Conservation (phyloP, 2,113 vertebrate species). For the Leptodactylus fuscus region DNA sequence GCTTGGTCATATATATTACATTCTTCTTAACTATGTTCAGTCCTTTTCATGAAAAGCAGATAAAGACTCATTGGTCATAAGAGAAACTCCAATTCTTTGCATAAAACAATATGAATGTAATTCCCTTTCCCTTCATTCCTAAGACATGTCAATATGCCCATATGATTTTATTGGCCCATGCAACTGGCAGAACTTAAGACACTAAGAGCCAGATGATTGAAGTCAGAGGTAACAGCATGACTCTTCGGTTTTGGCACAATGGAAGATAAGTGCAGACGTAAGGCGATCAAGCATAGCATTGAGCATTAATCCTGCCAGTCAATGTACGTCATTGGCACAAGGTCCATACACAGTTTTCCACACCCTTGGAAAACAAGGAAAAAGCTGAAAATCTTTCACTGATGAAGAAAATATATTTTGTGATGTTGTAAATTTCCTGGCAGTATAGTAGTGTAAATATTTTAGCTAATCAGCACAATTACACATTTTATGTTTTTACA, state of each 20-base stretch:
- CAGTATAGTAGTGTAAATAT: constrained; percentile 13
- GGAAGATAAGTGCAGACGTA: constrained; percentile 62
- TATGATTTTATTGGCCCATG: constrained; percentile 78
- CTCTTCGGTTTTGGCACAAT: constrained; percentile 67
- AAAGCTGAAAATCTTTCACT: constrained; percentile 11
- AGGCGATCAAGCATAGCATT: constrained; percentile 65
- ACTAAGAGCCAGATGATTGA: constrained; percentile 77
- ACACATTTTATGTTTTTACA: not conserved
- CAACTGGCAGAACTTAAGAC: constrained; percentile 72
- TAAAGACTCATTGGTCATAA: constrained; percentile 61
- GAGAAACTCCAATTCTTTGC: constrained; percentile 71
- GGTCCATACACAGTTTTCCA: constrained; percentile 59
- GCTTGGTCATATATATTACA: no score
- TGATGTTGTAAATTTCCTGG: constrained; percentile 17
- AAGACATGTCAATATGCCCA: constrained; percentile 82
- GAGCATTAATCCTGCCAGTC: constrained; percentile 60
- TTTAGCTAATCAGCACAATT: constrained; percentile 26
- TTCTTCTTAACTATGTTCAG: no score
- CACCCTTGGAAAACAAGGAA: constrained; percentile 57
- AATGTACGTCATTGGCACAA: constrained; percentile 53
- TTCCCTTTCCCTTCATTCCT: constrained; percentile 76
- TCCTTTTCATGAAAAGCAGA: not conserved
- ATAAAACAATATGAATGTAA: constrained; percentile 73
- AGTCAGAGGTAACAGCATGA: constrained; percentile 69
- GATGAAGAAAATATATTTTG: constrained; percentile 18